phyloP scores from a whole-genome alignment of 2,113 vertebrate species.

The Etheostoma spectabile region DNA sequence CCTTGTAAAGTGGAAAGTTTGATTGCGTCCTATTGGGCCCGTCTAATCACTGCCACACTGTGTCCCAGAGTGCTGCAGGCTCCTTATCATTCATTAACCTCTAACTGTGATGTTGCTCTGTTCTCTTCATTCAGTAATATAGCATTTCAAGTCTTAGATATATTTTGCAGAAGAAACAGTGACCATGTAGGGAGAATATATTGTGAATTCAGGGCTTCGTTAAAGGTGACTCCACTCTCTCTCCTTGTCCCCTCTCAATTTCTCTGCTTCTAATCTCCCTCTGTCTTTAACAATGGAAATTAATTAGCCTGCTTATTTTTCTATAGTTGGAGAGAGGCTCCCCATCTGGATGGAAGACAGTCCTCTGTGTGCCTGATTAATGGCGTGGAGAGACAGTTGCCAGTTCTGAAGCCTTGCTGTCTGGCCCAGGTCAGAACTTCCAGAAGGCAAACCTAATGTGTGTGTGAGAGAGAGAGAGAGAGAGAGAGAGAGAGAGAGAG shows the following conservation, averaged over 20 bases:
- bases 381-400: slow-evolving; percentile 92
- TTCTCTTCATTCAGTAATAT: slow-evolving; percentile 73
- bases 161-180: slow-evolving; percentile 84
- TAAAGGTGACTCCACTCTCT: slow-evolving; percentile 90
- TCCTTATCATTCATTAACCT: slow-evolving; percentile 94
- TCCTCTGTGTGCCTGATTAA: slow-evolving; percentile 97
- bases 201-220: slow-evolving; percentile 88
- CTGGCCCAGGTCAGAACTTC: slow-evolving; percentile 82
- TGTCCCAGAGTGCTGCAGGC: slow-evolving; percentile 75
- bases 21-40: slow-evolving; percentile 62
- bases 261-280: slow-evolving; percentile 95
- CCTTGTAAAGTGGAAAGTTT: slow-evolving; percentile 65
- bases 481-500: slow-evolving; percentile 17
- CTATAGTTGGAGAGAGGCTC: slow-evolving; percentile 92
- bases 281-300: slow-evolving; percentile 99
- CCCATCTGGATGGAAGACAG: slow-evolving; percentile 97
- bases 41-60: slow-evolving; percentile 73
- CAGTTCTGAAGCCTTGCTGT: slow-evolving; percentile 83
- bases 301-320: slow-evolving; percentile 99
- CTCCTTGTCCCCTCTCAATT: slow-evolving; percentile 69
- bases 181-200: slow-evolving; percentile 83
- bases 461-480: too few species aligned
- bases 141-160: slow-evolving; percentile 74
- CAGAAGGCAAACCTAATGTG: slow-evolving; percentile 79
- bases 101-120: slow-evolving; percentile 66